A percentile compares a stretch with the other conserved stretches of the same genome.
phyloP scores from a whole-genome alignment of 1,140 invertebrate genomes.

The Drosophila pandora region DNA sequence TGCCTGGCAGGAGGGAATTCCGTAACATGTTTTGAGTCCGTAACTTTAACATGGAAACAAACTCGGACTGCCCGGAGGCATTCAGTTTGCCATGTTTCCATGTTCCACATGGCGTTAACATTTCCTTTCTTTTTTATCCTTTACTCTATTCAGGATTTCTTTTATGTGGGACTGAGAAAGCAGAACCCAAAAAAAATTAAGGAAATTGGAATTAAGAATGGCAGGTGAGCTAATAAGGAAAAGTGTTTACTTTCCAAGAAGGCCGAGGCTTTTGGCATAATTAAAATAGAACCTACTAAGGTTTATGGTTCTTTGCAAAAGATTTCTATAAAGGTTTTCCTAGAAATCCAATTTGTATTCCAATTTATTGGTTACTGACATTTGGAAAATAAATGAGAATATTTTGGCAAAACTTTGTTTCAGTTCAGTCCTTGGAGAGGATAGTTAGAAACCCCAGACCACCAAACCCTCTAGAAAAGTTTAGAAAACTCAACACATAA shows the following conservation, averaged over 20 bases:
- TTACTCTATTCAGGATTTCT: neutral
- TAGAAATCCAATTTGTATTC: too few relatives aligned
- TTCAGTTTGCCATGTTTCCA: neutral
- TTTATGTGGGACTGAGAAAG: neutral
- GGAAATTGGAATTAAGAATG: slow-evolving; percentile 22
- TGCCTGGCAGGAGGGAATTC: slow-evolving; percentile 11
- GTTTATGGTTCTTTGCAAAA: neutral
- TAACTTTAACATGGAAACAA: slow-evolving; percentile 22
- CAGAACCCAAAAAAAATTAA: neutral
- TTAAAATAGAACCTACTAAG: slow-evolving; percentile 41
- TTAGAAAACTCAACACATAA: slow-evolving; percentile 22
- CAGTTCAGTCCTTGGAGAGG: neutral
- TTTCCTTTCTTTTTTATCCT: neutral
- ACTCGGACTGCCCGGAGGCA: slow-evolving; percentile 9
- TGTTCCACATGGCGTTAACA: slow-evolving; percentile 17
- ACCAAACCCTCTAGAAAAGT: slow-evolving; percentile 10
- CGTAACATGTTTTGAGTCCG: neutral
- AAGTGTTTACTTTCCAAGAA: neutral
- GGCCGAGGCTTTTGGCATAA: slow-evolving; percentile 43
- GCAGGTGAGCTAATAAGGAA: slow-evolving; percentile 10
- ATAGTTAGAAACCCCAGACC: slow-evolving; percentile 5
- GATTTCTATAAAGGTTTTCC: neutral
- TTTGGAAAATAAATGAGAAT: slow-evolving; percentile 25
- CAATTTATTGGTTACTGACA: neutral
- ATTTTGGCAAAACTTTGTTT: slow-evolving; percentile 8